These are phyloP conservation scores for Electrona antarctica DNA, from an alignment of 2,113 vertebrate species.

Conservation along the genomic window DNA sequence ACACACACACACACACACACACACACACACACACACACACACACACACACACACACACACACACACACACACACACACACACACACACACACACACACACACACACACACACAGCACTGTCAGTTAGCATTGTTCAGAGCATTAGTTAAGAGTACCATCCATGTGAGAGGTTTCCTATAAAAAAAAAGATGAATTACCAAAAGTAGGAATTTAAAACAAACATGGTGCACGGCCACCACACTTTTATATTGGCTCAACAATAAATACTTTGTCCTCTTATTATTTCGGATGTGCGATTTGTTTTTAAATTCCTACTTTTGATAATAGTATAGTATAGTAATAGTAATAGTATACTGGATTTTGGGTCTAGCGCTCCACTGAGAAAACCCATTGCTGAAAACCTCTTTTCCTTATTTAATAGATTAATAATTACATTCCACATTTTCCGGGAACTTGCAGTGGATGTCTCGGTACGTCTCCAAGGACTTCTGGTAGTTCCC, in stretches of 20 bases:
- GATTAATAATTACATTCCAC: constrained; percentile 86
- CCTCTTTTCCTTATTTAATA: no score
- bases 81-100: constrained; percentile 12
- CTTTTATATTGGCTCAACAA: no score
- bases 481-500: constrained; percentile 97
- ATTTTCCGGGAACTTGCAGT: constrained; percentile 94
- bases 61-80: constrained; percentile 5
- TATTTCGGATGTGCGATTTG: no score
- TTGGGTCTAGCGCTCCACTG: no score
- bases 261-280: no score
- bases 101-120: neutral
- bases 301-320: no score
- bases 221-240: no score
- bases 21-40: constrained; percentile 23
- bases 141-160: neutral
- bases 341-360: no score
- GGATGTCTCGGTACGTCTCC: constrained; percentile 93
- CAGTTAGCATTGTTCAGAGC: neutral
- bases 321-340: no score
- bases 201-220: no score
- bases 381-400: no score
- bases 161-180: neutral
- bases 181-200: neutral
- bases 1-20: constrained; percentile 12
- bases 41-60: constrained; percentile 4